A percentile compares a stretch with the other conserved stretches of the same genome.
These are phyloP conservation scores for Eilema sororculum DNA, from an alignment of 2,888 invertebrate species.

Conservation along the genomic window DNA sequence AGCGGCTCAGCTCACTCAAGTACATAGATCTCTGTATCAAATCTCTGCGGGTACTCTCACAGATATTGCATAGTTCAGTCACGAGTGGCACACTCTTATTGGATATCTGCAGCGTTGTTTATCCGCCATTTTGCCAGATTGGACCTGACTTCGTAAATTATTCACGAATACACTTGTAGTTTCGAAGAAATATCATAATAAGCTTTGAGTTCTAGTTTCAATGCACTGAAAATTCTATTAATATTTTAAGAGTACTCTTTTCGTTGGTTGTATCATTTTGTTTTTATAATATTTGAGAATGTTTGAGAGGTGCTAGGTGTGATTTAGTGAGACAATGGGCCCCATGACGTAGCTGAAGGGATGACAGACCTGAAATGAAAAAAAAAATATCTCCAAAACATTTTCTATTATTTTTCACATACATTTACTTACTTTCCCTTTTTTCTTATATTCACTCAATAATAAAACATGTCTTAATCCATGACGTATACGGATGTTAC, in stretches of 20 bases:
- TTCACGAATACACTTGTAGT: not conserved
- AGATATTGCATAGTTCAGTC: not conserved
- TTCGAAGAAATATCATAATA: conserved; percentile 6
- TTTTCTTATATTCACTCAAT: too few species aligned
- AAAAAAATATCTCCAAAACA: too few species aligned
- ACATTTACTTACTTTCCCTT: too few species aligned
- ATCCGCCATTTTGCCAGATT: not conserved
- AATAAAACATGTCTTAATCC: too few species aligned
- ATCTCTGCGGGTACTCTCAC: not conserved
- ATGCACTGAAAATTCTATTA: not conserved
- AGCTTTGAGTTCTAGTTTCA: not conserved
- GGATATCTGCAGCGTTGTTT: not conserved
- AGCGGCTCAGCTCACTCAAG: too few species aligned
- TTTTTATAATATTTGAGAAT: too few species aligned
- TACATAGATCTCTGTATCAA: not conserved
- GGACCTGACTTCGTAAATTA: conserved; percentile 22
- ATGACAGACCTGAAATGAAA: too few species aligned
- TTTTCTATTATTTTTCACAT: too few species aligned
- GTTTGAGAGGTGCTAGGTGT: too few species aligned
- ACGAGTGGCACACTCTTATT: not conserved
- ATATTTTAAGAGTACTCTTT: not conserved
- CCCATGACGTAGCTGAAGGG: too few species aligned
- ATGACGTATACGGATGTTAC: too few species aligned
- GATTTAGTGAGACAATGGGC: too few species aligned
- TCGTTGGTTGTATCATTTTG: not conserved